Evolutionary conservation across 1,140 invertebrate species (phyloP), one percentile per base, ranked within the genome.

Genomic region (Zophobas morio): DNA sequence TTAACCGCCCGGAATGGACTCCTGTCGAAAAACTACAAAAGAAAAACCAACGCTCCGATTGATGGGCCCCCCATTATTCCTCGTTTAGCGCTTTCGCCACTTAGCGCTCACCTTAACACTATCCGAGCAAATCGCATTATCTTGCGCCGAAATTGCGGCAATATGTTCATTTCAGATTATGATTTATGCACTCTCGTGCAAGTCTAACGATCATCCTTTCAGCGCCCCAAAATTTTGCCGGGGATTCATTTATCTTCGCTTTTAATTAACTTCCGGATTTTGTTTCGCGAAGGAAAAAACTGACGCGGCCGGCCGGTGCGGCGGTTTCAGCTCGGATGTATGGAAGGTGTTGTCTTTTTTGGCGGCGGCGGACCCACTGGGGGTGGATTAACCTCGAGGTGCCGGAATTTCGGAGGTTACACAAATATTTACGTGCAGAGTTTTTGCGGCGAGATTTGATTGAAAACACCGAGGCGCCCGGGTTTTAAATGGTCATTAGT

Each of bases 261-360:
- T 40, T 66, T 66, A 66, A 66, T 66, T 66, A 66, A 39, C 60
- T 66, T 66, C 39, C 8, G 39, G 60, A 42, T 66, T 66, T 47
- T 47, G 60, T 42, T 66, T 42, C 39, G 8, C 60, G 20, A 42
- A 20, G 20, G 20, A 66, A 66, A 66, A 66, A 40, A 40, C 2
- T 66, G 60, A 66, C 60, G 53, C 53, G 6, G 35, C 32, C 35
- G 32, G 53, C 6, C 35, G 53, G 6, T 34, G 20, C 32, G 49
- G 53, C 53, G 5, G 20, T 20, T 20, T 20, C 20, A 20, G 20
- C 20, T 20, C 20, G 20, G 20, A 20, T 20, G 20, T 20, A 20
- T 20, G 20, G 20, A 20, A 20, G 20, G 20, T 20, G 20, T 20
- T 20, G 20, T 20, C 20, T 20, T 20, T 20, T 20, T 20, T 20